These are phyloP conservation scores for Parascotia fuliginaria DNA, from an alignment of 2,888 invertebrate genomes.

Conservation along the genomic window DNA sequence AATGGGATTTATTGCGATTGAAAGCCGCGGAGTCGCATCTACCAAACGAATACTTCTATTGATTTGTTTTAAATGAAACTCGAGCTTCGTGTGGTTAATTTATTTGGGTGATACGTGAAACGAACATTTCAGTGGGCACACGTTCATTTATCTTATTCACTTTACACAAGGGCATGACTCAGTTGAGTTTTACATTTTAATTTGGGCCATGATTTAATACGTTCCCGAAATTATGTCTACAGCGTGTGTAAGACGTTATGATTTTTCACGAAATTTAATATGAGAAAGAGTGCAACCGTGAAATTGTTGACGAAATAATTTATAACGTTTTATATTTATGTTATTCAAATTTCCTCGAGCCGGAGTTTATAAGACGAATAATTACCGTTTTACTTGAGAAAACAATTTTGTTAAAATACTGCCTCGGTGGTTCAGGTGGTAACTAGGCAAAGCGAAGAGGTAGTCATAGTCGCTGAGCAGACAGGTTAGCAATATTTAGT, in stretches of 20 bases:
- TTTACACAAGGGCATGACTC: conserved; percentile 68
- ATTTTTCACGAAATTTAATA: conserved; percentile 42
- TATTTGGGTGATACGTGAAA: conserved; percentile 66
- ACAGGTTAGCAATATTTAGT: no score
- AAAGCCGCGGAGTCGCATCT: conserved; percentile 2
- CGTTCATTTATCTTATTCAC: conserved; percentile 75
- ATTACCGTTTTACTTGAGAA: no score
- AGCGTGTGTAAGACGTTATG: conserved; percentile 21
- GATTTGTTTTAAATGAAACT: conserved; percentile 47
- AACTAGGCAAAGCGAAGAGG: no score
- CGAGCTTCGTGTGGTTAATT: conserved; percentile 55
- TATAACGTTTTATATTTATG: no score
- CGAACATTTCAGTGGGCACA: conserved; percentile 54
- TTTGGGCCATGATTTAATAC: conserved; percentile 63
- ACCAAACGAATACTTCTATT: conserved; percentile 31
- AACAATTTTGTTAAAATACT: no score
- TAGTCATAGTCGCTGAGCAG: no score
- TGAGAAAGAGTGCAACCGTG: background rate
- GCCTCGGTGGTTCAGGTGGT: no score
- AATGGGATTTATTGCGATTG: conserved; percentile 18
- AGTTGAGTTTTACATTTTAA: conserved; percentile 71
- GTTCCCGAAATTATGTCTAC: conserved; percentile 40
- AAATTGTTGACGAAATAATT: background rate
- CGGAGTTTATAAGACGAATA: no score
- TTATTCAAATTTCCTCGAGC: background rate